phyloP scores from a whole-genome alignment of 2,888 invertebrate genomes.

The Rhynchonema sp. region DNA sequence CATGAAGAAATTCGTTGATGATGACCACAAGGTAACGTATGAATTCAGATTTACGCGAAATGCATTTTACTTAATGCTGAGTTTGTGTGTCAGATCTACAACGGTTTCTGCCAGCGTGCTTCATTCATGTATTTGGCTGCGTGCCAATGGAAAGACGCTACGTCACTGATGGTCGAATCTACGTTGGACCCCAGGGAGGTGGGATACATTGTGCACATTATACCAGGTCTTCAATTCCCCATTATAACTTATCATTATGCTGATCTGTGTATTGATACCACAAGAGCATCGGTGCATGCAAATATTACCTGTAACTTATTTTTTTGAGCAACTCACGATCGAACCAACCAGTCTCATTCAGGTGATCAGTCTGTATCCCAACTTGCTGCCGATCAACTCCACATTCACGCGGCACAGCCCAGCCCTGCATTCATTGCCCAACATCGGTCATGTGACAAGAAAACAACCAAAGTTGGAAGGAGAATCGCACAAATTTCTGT shows the following conservation, averaged over 20 bases:
- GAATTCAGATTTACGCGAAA: too few species aligned
- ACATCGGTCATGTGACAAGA: conserved; percentile 31
- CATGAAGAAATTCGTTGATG: too few species aligned
- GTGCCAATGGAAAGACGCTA: conserved; percentile 33
- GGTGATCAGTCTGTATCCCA: conserved; percentile 35
- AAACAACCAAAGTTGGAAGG: conserved; percentile 14
- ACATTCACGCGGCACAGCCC: conserved; percentile 33
- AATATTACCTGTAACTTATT: too few species aligned
- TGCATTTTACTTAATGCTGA: background rate
- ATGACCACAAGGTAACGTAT: too few species aligned
- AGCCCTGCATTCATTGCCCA: conserved; percentile 34
- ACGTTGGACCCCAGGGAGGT: conserved; percentile 35
- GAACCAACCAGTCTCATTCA: too few species aligned
- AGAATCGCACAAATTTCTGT: background rate
- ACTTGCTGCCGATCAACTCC: conserved; percentile 29
- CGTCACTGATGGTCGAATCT: conserved; percentile 30
- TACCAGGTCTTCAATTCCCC: too few species aligned
- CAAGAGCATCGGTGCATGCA: too few species aligned
- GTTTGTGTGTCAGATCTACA: conserved; percentile 1
- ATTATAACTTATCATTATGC: too few species aligned
- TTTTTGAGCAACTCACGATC: too few species aligned
- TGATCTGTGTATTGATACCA: too few species aligned
- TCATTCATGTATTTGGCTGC: conserved; percentile 36
- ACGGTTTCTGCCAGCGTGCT: conserved; percentile 31
- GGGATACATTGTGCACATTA: too few species aligned